These are phyloP conservation scores for Semotilus atromaculatus DNA, from an alignment of 2,797 vertebrate genomes.

Conservation along the genomic window DNA sequence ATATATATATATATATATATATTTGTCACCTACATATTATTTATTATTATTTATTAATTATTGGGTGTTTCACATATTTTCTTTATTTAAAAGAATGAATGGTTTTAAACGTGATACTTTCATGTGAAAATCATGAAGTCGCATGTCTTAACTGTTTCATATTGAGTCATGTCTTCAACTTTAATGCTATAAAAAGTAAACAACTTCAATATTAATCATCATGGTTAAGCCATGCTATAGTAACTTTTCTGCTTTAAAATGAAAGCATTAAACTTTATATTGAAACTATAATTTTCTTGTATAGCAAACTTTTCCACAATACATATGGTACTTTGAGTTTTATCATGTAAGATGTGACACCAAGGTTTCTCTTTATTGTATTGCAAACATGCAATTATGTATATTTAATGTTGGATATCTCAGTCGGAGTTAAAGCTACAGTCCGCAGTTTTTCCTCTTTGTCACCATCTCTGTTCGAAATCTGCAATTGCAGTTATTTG, in stretches of 20 bases:
- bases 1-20: too few relatives aligned
- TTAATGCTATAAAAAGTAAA: not conserved
- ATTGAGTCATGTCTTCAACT: not conserved
- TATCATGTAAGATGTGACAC: too few relatives aligned
- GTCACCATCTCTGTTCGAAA: too few relatives aligned
- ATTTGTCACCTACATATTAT: not conserved
- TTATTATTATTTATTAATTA: not conserved
- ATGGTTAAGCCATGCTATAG: not conserved
- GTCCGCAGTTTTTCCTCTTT: too few relatives aligned
- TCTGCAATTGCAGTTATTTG: too few relatives aligned
- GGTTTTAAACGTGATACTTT: not conserved
- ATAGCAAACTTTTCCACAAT: not conserved
- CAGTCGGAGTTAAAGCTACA: too few relatives aligned
- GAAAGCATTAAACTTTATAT: not conserved
- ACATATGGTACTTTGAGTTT: not conserved
- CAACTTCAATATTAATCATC: not conserved
- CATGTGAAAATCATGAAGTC: not conserved
- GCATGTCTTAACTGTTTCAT: not conserved
- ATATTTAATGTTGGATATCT: too few relatives aligned
- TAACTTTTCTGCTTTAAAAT: constrained; percentile 1
- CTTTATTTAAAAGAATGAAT: not conserved
- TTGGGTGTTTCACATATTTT: not conserved
- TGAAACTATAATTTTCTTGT: not conserved
- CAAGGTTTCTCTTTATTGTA: not conserved
- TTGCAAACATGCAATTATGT: not conserved